Base-by-base conservation (phyloP, 2,888 invertebrate species). In the Itoplectis maculator region DNA sequence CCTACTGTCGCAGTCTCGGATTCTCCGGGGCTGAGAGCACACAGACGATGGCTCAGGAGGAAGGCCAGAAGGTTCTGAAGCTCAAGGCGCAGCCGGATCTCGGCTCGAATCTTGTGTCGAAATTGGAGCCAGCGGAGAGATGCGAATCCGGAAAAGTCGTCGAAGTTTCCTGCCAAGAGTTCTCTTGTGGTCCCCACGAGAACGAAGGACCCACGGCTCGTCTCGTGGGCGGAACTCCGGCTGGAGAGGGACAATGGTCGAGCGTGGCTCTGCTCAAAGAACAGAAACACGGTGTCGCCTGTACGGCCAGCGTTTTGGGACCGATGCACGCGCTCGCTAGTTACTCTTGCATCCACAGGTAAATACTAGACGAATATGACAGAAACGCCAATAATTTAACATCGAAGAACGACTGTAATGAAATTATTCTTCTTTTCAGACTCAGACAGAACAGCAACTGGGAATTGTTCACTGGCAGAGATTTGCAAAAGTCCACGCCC, bases 141-240 rank as follows among this genome's bases (percentile, higher is more conserved):
- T 94, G 94, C 85, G 92, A 93, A 61, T 92, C 93, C 65, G 89
- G 91, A 49, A 90, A 91, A 73, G 88, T 94, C 42, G 93, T 95
- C 0, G 93, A 94, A 66, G 88, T 95, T 15, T 93, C 93, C n/a
- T 95, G 95, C 88, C 93, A 94, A 86, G 94, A 95, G 86, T 95
- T 93, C 42, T 86, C 89, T 1, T 92, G 92, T 73, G 92, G 91
- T 35, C 88, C 90, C n/a, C 89, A 90, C 40, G 88, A 90, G 29
- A 88, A 87, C 37, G 91, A 90, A 35, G 90, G 89, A 47, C 90
- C 89, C 8, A 91, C 93, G 0, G 94, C 94, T 2, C 90, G 94
- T 84, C 92, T 94, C 47, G 93, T 93, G 3, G 94, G 94, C 49
- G 94, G 94, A 3, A 94, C 93, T 63, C 92, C 92, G 61, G 93